Evolutionary conservation across 2,113 vertebrate genomes (phyloP).

Genomic region (Aptenodytes forsteri): DNA sequence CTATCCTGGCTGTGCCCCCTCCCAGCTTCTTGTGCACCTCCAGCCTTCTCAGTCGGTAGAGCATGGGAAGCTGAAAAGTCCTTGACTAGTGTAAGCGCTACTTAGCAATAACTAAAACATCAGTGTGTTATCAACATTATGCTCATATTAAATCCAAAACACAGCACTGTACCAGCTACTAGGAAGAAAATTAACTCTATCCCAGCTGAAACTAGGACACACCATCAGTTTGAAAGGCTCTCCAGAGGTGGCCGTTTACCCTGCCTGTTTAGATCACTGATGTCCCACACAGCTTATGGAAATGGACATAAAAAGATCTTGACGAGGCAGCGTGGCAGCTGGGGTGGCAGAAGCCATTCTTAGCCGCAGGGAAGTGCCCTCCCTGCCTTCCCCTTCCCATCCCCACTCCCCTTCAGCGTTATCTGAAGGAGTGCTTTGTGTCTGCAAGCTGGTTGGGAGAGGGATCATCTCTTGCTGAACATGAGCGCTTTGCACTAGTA

Average conservation of each 20-base stretch:
- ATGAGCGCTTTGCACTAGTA: background rate
- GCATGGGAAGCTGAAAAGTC: too few species aligned
- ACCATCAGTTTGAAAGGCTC: background rate
- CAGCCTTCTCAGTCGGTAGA: too few species aligned
- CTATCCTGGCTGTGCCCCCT: too few species aligned
- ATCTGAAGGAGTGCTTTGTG: background rate
- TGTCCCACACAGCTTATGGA: background rate
- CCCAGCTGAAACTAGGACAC: too few species aligned
- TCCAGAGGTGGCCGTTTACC: background rate
- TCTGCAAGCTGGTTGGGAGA: background rate
- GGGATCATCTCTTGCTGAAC: background rate
- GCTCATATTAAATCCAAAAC: too few species aligned
- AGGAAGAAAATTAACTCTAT: too few species aligned
- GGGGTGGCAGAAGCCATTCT: background rate
- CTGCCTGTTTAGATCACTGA: background rate
- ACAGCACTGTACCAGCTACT: too few species aligned
- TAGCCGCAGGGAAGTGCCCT: background rate
- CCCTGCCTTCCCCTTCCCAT: background rate
- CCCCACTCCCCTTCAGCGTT: background rate
- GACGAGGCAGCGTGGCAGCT: background rate
- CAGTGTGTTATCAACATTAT: too few species aligned
- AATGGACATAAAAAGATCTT: background rate
- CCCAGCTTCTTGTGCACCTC: too few species aligned
- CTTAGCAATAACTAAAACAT: too few species aligned
- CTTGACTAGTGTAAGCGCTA: too few species aligned